A percentile compares a stretch with the other conserved stretches of the same genome.
Evolutionary conservation across 2,888 invertebrate species (phyloP).

Genomic region (Ochropleura leucogaster): DNA sequence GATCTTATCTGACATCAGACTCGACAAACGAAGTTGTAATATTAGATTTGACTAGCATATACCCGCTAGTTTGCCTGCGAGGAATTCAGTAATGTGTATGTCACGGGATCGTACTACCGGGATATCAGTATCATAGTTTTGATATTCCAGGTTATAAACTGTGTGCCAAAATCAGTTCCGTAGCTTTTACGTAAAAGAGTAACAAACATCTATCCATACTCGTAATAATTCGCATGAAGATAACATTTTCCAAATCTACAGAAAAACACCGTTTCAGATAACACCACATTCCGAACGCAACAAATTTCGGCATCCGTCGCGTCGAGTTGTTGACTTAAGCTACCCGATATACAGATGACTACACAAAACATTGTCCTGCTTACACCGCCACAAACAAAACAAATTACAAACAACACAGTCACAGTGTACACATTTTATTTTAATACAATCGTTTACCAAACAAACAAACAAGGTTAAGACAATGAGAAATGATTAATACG

Average conservation of each 20-base stretch:
- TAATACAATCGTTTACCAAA: slow-evolving; percentile 37
- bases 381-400: slow-evolving; percentile 38
- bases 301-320: neutral
- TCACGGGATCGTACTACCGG: neutral
- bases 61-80: neutral
- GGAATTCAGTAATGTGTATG: neutral
- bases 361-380: slow-evolving; percentile 45
- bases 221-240: neutral
- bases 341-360: slow-evolving; percentile 10
- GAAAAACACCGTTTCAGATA: neutral
- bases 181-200: neutral
- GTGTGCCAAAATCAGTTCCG: neutral
- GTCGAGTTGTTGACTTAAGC: slow-evolving; percentile 12
- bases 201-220: neutral
- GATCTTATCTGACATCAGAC: neutral
- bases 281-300: neutral
- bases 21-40: neutral
- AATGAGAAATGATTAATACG: slow-evolving; percentile 33
- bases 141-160: neutral
- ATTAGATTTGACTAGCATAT: neutral
- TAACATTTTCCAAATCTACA: neutral
- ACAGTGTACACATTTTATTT: slow-evolving; percentile 17
- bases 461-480: slow-evolving; percentile 39
- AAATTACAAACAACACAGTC: slow-evolving; percentile 21
- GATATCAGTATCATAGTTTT: neutral